A percentile compares a stretch with the other conserved stretches of the same genome.
Conservation (phyloP, 2,888 invertebrate species). For the Diogma glabrata region DNA sequence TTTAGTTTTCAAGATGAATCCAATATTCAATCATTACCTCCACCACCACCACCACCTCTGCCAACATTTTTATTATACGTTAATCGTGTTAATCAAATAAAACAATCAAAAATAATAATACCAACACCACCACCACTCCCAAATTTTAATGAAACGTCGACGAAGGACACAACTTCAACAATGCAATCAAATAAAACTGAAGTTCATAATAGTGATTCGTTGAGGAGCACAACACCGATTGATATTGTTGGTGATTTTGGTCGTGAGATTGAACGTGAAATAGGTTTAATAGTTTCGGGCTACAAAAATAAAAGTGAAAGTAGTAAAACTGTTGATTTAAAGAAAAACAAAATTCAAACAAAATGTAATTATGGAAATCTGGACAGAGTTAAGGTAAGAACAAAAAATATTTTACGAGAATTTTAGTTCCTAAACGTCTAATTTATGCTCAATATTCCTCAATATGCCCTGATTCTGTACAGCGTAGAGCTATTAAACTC, state of each 20-base stretch:
- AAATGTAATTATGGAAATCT: not conserved
- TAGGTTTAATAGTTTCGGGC: constrained; percentile 31
- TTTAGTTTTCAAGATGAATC: too few relatives aligned
- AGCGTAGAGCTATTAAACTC: too few relatives aligned
- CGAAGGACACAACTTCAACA: too few relatives aligned
- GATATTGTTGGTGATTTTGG: constrained; percentile 34
- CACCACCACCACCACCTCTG: not conserved
- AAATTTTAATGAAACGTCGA: constrained; percentile 11
- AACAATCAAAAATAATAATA: too few relatives aligned
- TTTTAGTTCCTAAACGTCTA: too few relatives aligned
- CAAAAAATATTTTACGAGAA: too few relatives aligned
- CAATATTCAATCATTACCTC: not conserved
- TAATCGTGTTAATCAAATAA: too few relatives aligned
- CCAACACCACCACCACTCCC: not conserved
- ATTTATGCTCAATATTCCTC: too few relatives aligned
- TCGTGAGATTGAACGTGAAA: constrained; percentile 31
- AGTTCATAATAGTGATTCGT: constrained; percentile 23
- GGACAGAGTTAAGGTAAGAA: constrained; percentile 3
- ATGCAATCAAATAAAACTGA: too few relatives aligned
- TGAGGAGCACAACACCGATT: constrained; percentile 26
- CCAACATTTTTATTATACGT: constrained; percentile 5
- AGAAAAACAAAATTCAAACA: not conserved
- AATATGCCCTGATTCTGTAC: too few relatives aligned
- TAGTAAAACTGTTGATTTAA: not conserved
- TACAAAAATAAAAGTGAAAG: constrained; percentile 22